phyloP scores from a whole-genome alignment of 2,888 invertebrate species.

The Temnothorax unifasciatus region DNA sequence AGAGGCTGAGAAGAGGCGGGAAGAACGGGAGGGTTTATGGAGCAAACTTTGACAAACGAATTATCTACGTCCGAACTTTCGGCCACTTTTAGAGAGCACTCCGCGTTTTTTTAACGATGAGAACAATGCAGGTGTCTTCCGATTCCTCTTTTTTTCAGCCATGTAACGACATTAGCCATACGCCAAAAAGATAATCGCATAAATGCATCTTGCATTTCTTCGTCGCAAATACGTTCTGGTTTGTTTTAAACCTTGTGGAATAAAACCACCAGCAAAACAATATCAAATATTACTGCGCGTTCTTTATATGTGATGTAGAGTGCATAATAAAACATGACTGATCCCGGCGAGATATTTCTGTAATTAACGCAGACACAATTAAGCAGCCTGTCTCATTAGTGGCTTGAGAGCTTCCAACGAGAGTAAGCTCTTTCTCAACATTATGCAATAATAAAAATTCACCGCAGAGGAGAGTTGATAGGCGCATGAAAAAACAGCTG shows the following conservation, averaged over 20 bases:
- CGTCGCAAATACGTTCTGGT: background rate
- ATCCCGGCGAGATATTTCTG: conserved; percentile 39
- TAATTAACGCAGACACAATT: conserved; percentile 47
- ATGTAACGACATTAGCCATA: background rate
- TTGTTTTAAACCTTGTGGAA: background rate
- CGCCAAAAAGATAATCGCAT: conserved; percentile 18
- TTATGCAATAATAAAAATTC: conserved; percentile 31
- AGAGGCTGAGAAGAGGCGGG: background rate
- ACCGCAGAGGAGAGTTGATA: background rate
- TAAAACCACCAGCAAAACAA: conserved; percentile 15
- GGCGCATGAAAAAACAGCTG: background rate
- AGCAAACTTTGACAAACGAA: conserved; percentile 77
- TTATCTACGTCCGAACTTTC: conserved; percentile 44
- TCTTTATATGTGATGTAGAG: conserved; percentile 2
- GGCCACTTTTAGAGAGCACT: conserved; percentile 39
- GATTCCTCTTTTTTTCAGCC: background rate
- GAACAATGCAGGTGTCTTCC: conserved; percentile 20
- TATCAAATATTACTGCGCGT: conserved; percentile 27
- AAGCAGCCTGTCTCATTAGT: conserved; percentile 49
- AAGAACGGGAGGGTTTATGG: conserved; percentile 72
- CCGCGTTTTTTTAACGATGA: background rate
- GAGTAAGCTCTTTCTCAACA: conserved; percentile 24
- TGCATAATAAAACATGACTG: conserved; percentile 36
- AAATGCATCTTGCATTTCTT: background rate
- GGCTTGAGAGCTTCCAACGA: background rate